phyloP scores from a whole-genome alignment of 2,888 invertebrate species.

The Sacculina carcini region DNA sequence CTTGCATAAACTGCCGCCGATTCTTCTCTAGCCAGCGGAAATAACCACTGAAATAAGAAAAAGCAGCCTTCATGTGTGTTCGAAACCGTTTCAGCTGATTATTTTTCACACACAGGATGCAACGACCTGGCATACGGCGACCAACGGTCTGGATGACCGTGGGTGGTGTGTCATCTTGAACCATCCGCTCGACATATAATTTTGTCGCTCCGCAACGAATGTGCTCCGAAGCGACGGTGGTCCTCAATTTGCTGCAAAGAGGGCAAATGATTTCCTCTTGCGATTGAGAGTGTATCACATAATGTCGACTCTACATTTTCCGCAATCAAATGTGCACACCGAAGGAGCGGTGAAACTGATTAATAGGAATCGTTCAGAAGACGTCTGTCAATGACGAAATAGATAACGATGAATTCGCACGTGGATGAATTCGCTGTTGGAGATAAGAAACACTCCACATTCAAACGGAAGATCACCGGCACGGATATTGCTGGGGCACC shows the following conservation, averaged over 20 bases:
- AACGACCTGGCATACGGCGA: slow-evolving; percentile 1
- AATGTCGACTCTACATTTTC: background rate
- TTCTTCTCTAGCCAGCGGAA: background rate
- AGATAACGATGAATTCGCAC: background rate
- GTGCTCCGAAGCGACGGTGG: background rate
- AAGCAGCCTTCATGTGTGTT: background rate
- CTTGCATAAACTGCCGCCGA: background rate
- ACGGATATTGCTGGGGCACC: background rate
- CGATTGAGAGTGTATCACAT: slow-evolving; percentile 1
- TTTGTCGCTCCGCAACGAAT: background rate
- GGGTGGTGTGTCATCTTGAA: background rate
- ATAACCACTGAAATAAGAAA: background rate
- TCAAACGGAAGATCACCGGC: background rate
- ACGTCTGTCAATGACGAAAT: background rate
- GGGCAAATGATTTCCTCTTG: background rate
- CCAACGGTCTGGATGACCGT: slow-evolving; percentile 1
- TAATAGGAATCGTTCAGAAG: background rate
- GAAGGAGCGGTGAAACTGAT: background rate
- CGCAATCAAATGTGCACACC: background rate
- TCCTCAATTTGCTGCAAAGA: background rate
- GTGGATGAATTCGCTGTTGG: background rate
- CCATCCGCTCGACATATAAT: slow-evolving; percentile 1
- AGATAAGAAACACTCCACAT: background rate
- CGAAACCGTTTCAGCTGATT: background rate
- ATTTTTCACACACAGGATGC: too few relatives aligned